Conservation (phyloP, 1,140 invertebrate genomes). For the Chironomus striatipennis region DNA sequence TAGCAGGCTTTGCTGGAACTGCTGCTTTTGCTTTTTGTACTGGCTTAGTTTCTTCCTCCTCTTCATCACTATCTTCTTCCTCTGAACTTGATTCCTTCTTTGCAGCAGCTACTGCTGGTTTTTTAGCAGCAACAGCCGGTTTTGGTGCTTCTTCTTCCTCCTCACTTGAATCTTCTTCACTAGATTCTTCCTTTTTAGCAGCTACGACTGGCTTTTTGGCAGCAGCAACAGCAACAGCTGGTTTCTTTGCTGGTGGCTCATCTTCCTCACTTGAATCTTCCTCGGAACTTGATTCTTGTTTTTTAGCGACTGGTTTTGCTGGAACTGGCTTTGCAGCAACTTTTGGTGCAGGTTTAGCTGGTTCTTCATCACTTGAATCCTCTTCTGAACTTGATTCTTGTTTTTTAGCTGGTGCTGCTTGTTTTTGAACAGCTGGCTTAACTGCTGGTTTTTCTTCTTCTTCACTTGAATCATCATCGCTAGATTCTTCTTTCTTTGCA, state of each 20-base stretch:
- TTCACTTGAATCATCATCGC: constrained; percentile 37
- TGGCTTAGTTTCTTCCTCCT: constrained; percentile 29
- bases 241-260: constrained; percentile 28
- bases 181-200: constrained; percentile 27
- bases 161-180: constrained; percentile 29
- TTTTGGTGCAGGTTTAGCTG: constrained; percentile 27
- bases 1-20: constrained; percentile 28
- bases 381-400: constrained; percentile 32
- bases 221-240: constrained; percentile 25
- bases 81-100: constrained; percentile 35
- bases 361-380: constrained; percentile 27
- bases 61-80: constrained; percentile 36
- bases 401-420: constrained; percentile 32
- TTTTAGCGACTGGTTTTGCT: constrained; percentile 29
- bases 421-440: constrained; percentile 34
- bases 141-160: constrained; percentile 28
- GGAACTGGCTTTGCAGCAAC: constrained; percentile 27
- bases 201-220: constrained; percentile 27
- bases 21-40: constrained; percentile 29
- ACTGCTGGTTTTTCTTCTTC: constrained; percentile 31
- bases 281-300: constrained; percentile 36
- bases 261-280: constrained; percentile 34
- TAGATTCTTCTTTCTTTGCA: constrained; percentile 31
- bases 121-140: constrained; percentile 25
- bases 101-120: constrained; percentile 18